Percentiles rank a stretch among this genome's conserved stretches.
phyloP scores from a whole-genome alignment of 2,113 vertebrate genomes.

The Orcinus orca region DNA sequence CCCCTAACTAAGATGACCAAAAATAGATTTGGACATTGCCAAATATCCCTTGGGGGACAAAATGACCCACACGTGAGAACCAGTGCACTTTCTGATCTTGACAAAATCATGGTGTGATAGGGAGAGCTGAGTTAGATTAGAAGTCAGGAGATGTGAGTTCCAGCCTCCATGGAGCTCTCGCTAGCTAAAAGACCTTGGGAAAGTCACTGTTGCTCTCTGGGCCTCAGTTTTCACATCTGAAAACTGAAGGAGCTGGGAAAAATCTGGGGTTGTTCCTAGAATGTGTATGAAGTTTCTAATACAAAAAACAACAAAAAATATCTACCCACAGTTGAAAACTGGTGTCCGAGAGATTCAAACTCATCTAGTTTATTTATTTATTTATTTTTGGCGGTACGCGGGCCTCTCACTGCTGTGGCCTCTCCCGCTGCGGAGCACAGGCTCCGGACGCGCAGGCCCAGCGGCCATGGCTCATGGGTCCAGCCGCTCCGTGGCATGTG shows the following conservation, averaged over 20 bases:
- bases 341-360: not conserved
- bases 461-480: too few species aligned
- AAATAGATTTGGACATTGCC: not conserved
- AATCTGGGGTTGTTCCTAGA: not conserved
- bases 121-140: not conserved
- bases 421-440: too few species aligned
- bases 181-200: not conserved
- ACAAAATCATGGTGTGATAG: not conserved
- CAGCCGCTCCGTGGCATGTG: too few species aligned
- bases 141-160: not conserved
- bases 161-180: not conserved
- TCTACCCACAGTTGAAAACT: not conserved
- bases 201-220: not conserved
- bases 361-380: not conserved
- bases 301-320: not conserved
- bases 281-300: not conserved
- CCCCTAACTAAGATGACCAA: not conserved
- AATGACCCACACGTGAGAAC: not conserved
- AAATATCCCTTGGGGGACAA: not conserved
- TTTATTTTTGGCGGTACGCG: too few species aligned
- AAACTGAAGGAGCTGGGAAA: not conserved
- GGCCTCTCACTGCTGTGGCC: too few species aligned
- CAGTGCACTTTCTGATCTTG: not conserved
- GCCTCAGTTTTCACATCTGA: not conserved
- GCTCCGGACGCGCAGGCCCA: too few species aligned